Conservation (phyloP, 2,797 vertebrate genomes). For the Jordanella pulchra region DNA sequence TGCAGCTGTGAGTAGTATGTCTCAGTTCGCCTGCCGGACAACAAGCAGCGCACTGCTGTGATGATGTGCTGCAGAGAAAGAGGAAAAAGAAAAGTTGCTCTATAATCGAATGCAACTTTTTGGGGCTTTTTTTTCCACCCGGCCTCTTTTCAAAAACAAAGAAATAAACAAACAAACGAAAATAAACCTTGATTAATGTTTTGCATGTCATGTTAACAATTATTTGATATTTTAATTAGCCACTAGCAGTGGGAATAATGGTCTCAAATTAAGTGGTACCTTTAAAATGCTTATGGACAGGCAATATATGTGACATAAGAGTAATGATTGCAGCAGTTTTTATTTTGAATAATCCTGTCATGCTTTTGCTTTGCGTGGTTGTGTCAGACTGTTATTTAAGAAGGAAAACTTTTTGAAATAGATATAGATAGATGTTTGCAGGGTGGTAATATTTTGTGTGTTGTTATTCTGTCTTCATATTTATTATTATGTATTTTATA, state of each 20-base stretch:
- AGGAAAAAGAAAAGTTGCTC: slow-evolving; percentile 58
- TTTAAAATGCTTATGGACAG: slow-evolving; percentile 14
- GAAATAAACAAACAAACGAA: slow-evolving; percentile 4
- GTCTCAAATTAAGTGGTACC: slow-evolving; percentile 7
- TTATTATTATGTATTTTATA: too few relatives aligned
- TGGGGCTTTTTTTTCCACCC: too few relatives aligned
- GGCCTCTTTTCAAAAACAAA: background rate
- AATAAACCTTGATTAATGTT: slow-evolving; percentile 6
- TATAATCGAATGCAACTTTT: slow-evolving; percentile 46
- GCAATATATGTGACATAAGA: background rate
- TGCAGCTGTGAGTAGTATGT: slow-evolving; percentile 74
- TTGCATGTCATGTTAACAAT: background rate
- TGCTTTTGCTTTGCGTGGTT: background rate
- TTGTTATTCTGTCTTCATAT: too few relatives aligned
- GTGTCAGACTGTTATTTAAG: background rate
- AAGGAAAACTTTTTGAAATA: background rate
- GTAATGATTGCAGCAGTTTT: background rate
- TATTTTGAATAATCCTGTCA: background rate
- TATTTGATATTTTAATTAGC: background rate
- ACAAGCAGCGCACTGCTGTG: slow-evolving; percentile 35
- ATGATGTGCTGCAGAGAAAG: slow-evolving; percentile 34
- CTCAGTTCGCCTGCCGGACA: slow-evolving; percentile 17
- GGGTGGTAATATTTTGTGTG: too few relatives aligned
- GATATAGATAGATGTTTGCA: background rate
- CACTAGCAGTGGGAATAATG: slow-evolving; percentile 5